phyloP scores from a whole-genome alignment of 2,113 vertebrate species.

The Otolemur garnettii region DNA sequence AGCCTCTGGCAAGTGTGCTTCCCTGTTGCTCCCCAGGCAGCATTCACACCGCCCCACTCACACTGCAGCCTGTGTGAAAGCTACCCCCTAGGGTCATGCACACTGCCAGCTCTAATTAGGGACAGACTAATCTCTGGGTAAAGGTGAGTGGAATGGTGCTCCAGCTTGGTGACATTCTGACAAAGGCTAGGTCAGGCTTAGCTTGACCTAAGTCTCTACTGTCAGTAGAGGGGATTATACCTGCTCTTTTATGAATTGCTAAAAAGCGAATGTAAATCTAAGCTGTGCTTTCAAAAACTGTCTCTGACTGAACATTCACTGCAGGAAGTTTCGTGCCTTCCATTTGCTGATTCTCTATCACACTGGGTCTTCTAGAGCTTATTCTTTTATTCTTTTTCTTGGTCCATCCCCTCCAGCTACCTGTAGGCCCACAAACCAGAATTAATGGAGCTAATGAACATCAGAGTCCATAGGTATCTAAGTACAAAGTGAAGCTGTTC shows the following conservation, averaged over 20 bases:
- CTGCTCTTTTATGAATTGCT: constrained; percentile 42
- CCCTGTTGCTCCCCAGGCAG: background rate
- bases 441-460: background rate
- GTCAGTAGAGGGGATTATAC: background rate
- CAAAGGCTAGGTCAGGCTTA: background rate
- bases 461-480: background rate
- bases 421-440: background rate
- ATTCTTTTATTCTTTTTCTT: background rate
- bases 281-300: background rate
- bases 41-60: background rate
- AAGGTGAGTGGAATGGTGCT: background rate
- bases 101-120: too few relatives aligned
- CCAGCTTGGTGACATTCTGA: background rate
- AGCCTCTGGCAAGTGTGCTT: background rate
- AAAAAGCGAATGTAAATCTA: constrained; percentile 43
- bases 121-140: background rate
- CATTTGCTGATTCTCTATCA: background rate
- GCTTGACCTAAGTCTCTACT: background rate
- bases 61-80: rapidly evolving
- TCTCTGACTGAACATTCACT: background rate
- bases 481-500: background rate
- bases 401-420: background rate
- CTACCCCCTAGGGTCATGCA: background rate
- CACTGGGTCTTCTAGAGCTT: background rate
- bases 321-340: background rate